A percentile compares a stretch with the other conserved stretches of the same genome.
Conservation (phyloP, 2,113 vertebrate species). For the Gulo gulo region DNA sequence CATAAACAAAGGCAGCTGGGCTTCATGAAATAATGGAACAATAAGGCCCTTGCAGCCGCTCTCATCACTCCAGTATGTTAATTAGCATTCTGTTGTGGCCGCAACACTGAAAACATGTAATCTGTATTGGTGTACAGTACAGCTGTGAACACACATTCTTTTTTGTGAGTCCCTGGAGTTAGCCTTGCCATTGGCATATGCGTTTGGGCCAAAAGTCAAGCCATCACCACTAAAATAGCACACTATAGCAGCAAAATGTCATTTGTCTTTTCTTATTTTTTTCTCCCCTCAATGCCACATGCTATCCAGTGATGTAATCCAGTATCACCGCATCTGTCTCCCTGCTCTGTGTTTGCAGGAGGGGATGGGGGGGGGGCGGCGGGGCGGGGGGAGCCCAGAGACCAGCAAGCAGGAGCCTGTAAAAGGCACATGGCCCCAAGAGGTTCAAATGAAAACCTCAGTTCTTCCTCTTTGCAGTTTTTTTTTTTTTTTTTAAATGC, state of each 20-base stretch:
- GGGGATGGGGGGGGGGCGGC: neutral
- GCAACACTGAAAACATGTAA: constrained; percentile 91
- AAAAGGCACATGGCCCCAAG: constrained; percentile 60
- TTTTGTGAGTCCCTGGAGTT: constrained; percentile 89
- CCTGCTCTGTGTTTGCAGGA: constrained; percentile 60
- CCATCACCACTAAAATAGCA: constrained; percentile 82
- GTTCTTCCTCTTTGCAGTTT: constrained; percentile 47
- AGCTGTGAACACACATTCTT: constrained; percentile 90
- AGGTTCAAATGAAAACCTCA: constrained; percentile 60
- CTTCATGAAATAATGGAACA: constrained; percentile 91
- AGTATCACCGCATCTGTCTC: constrained; percentile 71
- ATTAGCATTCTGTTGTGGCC: constrained; percentile 92
- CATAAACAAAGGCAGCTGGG: constrained; percentile 92
- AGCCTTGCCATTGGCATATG: constrained; percentile 88
- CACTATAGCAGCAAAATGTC: constrained; percentile 77
- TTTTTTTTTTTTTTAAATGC: neutral
- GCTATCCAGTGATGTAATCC: constrained; percentile 81
- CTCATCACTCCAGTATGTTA: constrained; percentile 91
- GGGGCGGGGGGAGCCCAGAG: neutral
- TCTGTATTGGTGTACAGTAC: constrained; percentile 91
- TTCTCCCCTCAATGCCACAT: constrained; percentile 74
- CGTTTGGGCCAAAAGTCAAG: constrained; percentile 89
- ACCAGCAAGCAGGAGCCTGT: constrained; percentile 53
- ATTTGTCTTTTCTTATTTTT: constrained; percentile 74
- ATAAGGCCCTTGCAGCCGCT: constrained; percentile 88